These are phyloP conservation scores for Paralvinella palmiformis DNA, from an alignment of 1,140 invertebrate species.

Conservation along the genomic window DNA sequence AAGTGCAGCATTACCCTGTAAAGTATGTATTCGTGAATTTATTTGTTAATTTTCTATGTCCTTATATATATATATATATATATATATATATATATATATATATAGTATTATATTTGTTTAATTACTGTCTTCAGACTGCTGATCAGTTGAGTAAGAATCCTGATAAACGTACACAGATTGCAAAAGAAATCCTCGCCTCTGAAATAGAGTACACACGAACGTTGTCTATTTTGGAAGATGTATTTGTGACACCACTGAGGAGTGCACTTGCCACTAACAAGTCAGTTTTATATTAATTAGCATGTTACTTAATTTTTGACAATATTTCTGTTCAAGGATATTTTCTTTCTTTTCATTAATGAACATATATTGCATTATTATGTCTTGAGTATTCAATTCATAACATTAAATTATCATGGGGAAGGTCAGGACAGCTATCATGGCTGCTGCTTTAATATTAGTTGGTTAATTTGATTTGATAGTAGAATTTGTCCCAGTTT, in stretches of 20 bases:
- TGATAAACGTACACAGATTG: constrained; percentile 33
- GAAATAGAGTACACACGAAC: constrained; percentile 34
- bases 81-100: not conserved
- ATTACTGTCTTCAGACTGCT: constrained; percentile 22
- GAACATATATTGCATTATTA: too few species aligned
- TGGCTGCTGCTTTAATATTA: too few species aligned
- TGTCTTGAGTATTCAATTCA: too few species aligned
- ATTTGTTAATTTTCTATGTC: not conserved
- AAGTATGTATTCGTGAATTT: too few species aligned
- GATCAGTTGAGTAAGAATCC: constrained; percentile 28
- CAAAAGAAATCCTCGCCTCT: constrained; percentile 34
- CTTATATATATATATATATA: not conserved
- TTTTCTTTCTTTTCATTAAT: too few species aligned
- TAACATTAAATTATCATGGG: too few species aligned
- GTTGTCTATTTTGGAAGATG: constrained; percentile 28
- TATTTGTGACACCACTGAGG: constrained; percentile 33
- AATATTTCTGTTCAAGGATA: not conserved
- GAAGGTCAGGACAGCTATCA: too few species aligned
- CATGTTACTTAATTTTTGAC: not conserved
- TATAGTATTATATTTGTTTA: not conserved
- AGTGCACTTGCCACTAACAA: constrained; percentile 36
- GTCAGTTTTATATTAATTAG: constrained; percentile 12
- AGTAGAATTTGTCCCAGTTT: too few species aligned
- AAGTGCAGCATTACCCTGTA: too few species aligned
- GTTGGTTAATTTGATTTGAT: too few species aligned